Conservation (phyloP, 2,888 invertebrate genomes). For the Epinotia nisella region DNA sequence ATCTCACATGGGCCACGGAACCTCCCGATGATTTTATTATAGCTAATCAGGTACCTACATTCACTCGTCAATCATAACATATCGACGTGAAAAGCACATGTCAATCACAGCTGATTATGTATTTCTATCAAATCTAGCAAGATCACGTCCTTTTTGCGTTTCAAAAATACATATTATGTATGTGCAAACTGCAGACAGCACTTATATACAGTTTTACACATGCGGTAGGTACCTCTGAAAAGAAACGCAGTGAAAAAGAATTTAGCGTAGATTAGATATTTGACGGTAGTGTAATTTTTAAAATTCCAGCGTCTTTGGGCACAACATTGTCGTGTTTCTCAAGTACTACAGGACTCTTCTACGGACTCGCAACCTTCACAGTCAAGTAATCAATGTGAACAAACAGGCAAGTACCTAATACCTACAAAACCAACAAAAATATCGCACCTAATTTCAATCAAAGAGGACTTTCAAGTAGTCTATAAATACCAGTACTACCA, state of each 20-base stretch:
- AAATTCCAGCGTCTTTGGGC: constrained; percentile 81
- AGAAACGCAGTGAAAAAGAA: neutral
- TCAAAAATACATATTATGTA: neutral
- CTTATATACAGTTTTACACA: neutral
- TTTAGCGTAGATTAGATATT: neutral
- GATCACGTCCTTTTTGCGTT: neutral
- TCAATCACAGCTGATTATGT: constrained; percentile 22
- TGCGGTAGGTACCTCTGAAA: neutral
- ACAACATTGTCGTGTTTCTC: constrained; percentile 76
- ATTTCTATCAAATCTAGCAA: neutral
- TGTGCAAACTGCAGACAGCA: neutral
- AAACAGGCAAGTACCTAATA: constrained; percentile 61
- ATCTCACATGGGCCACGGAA: constrained; percentile 81
- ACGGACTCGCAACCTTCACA: constrained; percentile 66
- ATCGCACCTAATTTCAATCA: neutral
- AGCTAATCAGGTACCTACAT: constrained; percentile 75
- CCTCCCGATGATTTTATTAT: constrained; percentile 80
- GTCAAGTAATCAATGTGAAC: constrained; percentile 69
- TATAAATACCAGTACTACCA: too few species aligned
- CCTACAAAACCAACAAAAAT: neutral
- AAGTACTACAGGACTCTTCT: constrained; percentile 72
- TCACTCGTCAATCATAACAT: constrained; percentile 9
- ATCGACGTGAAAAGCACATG: constrained; percentile 22
- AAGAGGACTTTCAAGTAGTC: neutral
- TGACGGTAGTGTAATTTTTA: neutral